phyloP scores from a whole-genome alignment of 2,888 invertebrate species.

The Campoplex capitator region DNA sequence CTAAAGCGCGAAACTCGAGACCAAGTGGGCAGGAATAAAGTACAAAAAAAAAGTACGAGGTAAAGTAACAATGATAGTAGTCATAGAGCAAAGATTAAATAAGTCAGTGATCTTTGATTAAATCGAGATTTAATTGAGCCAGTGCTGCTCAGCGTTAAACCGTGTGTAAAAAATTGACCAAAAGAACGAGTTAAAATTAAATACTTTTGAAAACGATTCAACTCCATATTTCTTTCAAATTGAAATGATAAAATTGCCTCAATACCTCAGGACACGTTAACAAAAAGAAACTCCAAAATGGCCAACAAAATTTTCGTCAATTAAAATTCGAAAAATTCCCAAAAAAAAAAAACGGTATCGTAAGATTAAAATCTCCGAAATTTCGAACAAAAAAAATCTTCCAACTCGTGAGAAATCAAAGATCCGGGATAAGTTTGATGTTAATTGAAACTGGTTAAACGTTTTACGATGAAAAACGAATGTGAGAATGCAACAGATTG shows the following conservation, averaged over 20 bases:
- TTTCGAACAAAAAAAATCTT: background rate
- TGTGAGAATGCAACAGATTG: slow-evolving; percentile 19
- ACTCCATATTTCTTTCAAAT: too few species aligned
- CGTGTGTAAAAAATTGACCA: background rate
- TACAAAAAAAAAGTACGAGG: background rate
- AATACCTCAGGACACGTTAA: too few species aligned
- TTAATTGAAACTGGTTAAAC: background rate
- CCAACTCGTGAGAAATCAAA: background rate
- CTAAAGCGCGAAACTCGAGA: slow-evolving; percentile 31
- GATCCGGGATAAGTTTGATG: background rate
- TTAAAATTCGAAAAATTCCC: background rate
- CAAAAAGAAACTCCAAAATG: background rate
- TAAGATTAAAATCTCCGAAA: background rate
- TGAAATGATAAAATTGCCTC: too few species aligned
- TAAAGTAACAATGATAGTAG: background rate
- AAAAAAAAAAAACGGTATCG: background rate
- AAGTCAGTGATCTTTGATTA: background rate
- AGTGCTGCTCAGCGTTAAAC: background rate
- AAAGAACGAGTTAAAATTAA: background rate
- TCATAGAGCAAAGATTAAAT: background rate
- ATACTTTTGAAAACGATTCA: too few species aligned
- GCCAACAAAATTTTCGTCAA: background rate
- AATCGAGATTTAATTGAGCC: background rate
- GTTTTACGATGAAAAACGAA: slow-evolving; percentile 1
- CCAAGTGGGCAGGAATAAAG: slow-evolving; percentile 2